phyloP scores from a whole-genome alignment of 2,888 invertebrate genomes.

The Drosophila siamana region DNA sequence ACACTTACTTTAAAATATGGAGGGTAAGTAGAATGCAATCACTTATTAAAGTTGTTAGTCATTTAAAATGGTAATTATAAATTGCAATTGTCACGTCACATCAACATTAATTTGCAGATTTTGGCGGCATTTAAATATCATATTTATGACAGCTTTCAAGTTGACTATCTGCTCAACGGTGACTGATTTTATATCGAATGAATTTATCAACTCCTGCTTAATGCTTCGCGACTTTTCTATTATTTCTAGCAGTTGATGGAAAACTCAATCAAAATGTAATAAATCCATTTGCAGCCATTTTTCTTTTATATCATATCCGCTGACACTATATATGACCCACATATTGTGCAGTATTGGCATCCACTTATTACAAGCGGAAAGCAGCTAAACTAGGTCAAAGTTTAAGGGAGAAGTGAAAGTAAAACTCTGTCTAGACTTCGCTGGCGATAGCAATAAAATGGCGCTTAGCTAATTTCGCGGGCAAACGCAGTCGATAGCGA shows the following conservation, averaged over 20 bases:
- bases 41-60: background rate
- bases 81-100: background rate
- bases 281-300: slow-evolving; percentile 39
- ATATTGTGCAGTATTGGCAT: slow-evolving; percentile 6
- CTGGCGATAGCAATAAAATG: slow-evolving; percentile 18
- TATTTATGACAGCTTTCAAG: background rate
- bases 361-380: slow-evolving; percentile 37
- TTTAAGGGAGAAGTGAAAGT: slow-evolving; percentile 9
- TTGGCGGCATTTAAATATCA: background rate
- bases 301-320: slow-evolving; percentile 21
- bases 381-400: slow-evolving; percentile 51
- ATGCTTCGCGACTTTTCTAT: background rate
- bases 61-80: background rate
- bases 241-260: slow-evolving; percentile 3
- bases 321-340: slow-evolving; percentile 21
- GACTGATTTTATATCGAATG: background rate
- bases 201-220: background rate
- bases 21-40: slow-evolving; percentile 29
- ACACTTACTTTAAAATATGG: slow-evolving; percentile 21
- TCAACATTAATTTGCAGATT: background rate
- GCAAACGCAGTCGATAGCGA: slow-evolving; percentile 7
- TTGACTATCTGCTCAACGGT: background rate
- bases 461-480: slow-evolving; percentile 50
- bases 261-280: slow-evolving; percentile 7
- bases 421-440: slow-evolving; percentile 44